Evolutionary conservation across 2,797 vertebrate genomes (phyloP), one percentile per base, ranked within the genome.

Genomic region (Anguilla pacifica): DNA sequence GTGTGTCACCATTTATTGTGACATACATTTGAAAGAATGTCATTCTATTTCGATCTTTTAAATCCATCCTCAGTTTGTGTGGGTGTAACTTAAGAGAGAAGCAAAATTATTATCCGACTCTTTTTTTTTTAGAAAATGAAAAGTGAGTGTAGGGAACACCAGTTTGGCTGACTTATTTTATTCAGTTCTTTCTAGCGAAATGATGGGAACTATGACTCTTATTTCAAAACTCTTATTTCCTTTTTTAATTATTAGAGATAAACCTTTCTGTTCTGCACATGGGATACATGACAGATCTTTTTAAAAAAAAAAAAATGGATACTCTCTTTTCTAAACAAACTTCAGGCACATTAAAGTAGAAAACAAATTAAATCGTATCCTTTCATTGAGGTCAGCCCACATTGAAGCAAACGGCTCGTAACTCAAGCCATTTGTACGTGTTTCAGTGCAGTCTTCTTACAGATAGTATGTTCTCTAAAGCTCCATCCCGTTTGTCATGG

Each of bases 351-450:
- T 96, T 96, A 95, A 96, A 96, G 94, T 92, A 93, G 92, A 93
- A 96, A 94, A 95, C 95, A 96, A 96, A 96, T 96, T 95, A 96
- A 96, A 96, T 96, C 94, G 96, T 95, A 95, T 96, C 95, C 95
- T 96, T 94, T 95, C 94, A 94, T 95, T 96, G 95, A 93, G 95
- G 95, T 95, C 94, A 93, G 91, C 92, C 96, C 95, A 96, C 95
- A 96, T 96, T 93, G 92, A 95, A 96, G 94, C 88, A 84, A 95
- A 92, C 89, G 90, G 93, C 93, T 94, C 93, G 92, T 96, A 96
- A 96, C 95, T 95, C 90, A 93, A 96, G 95, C 95, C 95, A 95
- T 95, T 96, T 94, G 95, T 96, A 94, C 93, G 94, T 92, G 90
- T 94, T 96, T 96, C 94, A 96, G 95, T 95, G 95, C 94, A 94